phyloP scores from a whole-genome alignment of 2,113 vertebrate species.

The Tringa solitaria region DNA sequence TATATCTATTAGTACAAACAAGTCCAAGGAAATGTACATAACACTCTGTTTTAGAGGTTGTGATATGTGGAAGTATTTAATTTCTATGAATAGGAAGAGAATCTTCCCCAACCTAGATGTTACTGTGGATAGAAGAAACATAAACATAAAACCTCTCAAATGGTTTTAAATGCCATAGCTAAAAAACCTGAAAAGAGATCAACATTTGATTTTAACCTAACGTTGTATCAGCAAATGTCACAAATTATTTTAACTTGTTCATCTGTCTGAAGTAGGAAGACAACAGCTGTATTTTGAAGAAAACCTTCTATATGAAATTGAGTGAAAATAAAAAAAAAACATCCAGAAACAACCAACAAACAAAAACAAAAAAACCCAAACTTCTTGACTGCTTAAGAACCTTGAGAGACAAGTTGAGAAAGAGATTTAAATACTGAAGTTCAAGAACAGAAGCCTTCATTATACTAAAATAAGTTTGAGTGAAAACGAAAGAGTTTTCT shows the following conservation, averaged over 20 bases:
- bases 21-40: background rate
- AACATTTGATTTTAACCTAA: background rate
- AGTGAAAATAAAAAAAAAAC: background rate
- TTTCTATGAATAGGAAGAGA: background rate
- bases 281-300: background rate
- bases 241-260: background rate
- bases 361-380: background rate
- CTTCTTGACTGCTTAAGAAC: background rate
- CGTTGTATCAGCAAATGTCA: background rate
- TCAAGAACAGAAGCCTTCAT: background rate
- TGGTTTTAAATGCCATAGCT: background rate
- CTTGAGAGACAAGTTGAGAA: background rate
- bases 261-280: background rate
- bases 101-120: background rate
- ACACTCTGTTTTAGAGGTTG: background rate
- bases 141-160: background rate
- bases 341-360: background rate
- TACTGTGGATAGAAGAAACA: background rate
- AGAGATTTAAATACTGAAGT: background rate
- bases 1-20: background rate
- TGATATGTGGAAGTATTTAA: background rate
- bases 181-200: background rate
- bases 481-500: background rate
- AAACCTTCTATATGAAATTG: background rate
- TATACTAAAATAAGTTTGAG: background rate